Base-by-base conservation (phyloP, 2,888 invertebrate genomes). In the Mythimna loreyi region DNA sequence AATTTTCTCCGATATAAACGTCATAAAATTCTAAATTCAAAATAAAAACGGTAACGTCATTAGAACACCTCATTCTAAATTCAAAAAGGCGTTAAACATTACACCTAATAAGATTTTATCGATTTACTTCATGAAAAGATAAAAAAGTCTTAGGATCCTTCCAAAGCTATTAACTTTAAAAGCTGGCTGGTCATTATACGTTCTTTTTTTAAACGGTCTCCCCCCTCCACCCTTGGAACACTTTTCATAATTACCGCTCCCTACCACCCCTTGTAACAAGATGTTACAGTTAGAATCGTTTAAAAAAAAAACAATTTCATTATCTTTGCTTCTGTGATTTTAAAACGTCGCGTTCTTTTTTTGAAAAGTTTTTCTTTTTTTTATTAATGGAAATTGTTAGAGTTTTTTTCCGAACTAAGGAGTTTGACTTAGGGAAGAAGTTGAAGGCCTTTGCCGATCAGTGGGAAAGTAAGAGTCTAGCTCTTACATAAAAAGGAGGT, bases 201-300 rank as follows among this genome's bases (percentile, higher is more conserved):
- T 90, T 87, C 88, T 92, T 94, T 95, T 92, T 95, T 93, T 92
- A 91, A 94, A 92, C 91, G 93, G 89, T 89, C 87, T 86, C 84
- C 89, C 91, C 92, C 90, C 43, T 33, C 50, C 85, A 90, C 91
- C 92, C 84, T 87, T 83, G 69, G 91, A 93, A 95, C 95, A 95
- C 95, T 96, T 94, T 95, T 94, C 95, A 94, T 94, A 95, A 95
- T 96, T 94, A 95, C 93, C 90, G 89, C 89, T 85, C 87, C 89
- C 88, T 85, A 83, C 86, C 69, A 19, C 86, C 84, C 72, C 91
- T 92, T 90, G 89, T 92, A 89, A 94, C 92, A 94, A 94, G 94
- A 95, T 94, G 94, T 94, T 93, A 92, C 91, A 90, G 88, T 90
- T 87, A 85, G 75, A 61, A 71, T 45, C 81, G 79, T 78, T 69